These are phyloP conservation scores for Nannobrachium achirus DNA, from an alignment of 2,113 vertebrate genomes.

Conservation along the genomic window DNA sequence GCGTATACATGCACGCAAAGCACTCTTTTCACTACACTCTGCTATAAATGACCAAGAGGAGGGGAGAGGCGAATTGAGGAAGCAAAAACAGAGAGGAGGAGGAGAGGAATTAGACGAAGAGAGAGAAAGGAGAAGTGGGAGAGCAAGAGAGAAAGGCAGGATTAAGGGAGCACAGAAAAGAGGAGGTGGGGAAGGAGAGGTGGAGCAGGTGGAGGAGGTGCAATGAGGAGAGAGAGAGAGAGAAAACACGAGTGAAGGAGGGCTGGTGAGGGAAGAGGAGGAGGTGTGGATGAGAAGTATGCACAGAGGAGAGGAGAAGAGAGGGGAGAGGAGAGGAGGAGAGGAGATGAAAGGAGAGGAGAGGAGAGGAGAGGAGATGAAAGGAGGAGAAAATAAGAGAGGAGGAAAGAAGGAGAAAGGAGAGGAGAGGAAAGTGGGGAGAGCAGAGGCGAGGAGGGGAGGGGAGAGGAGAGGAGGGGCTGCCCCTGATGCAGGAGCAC, in stretches of 20 bases:
- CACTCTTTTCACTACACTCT: too few species aligned
- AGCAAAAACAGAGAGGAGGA: background rate
- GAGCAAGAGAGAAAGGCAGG: background rate
- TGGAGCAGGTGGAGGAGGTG: background rate
- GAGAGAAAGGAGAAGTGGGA: background rate
- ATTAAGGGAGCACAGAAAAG: background rate
- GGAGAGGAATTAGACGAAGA: background rate
- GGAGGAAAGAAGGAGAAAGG: constrained; percentile 24
- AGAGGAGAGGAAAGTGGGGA: too few species aligned
- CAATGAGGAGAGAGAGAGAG: constrained; percentile 29
- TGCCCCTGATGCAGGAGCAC: constrained; percentile 72
- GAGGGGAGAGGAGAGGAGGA: constrained; percentile 1
- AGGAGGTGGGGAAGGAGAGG: background rate
- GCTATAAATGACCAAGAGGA: background rate
- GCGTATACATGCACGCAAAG: too few species aligned
- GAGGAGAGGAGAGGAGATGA: constrained; percentile 26
- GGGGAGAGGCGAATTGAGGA: background rate
- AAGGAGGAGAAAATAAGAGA: constrained; percentile 3
- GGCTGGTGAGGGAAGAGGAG: background rate
- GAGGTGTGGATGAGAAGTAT: background rate
- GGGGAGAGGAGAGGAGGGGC: constrained; percentile 21
- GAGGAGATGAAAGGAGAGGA: constrained; percentile 34
- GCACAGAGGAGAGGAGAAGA: constrained; percentile 17
- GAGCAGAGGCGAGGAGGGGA: background rate
- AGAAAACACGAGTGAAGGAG: background rate